Base-by-base conservation (phyloP, 2,113 vertebrate genomes). In the Nothoprocta pentlandii region DNA sequence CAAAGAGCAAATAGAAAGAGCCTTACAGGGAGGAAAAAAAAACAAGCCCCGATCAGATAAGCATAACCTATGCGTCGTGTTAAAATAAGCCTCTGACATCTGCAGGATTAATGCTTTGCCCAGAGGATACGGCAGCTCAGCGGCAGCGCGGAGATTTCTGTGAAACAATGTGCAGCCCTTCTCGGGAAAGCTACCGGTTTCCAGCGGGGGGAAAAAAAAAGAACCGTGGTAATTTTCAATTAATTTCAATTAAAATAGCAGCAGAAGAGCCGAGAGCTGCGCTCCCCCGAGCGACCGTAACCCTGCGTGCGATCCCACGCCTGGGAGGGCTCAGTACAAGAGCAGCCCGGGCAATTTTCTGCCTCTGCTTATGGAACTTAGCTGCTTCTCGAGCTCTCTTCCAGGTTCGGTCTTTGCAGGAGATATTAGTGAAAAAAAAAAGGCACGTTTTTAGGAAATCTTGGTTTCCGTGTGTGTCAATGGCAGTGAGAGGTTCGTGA, bases 31-130 rank as follows among this genome's bases (percentile, higher is more conserved):
- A 68, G 79, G 71, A 80, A 53, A 62, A 62, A 71, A 89, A 94
- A 84, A 8, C 34, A 79, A 58, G 5, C 70, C 58, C 85, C 3
- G 25, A 82, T 82, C 78, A 63, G 94, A 42, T 85, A 87, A 93
- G 66, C 80, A 66, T 56, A 88, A 93, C 86, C 83, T 68, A 53
- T 5, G 51, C 3, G 3, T 86, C 4, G 22, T 79, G 83, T 68
- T 87, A 62, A 93, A 94, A 71, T 75, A 85, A 79, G 69, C 42
- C 66, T 30, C 69, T 87, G 92, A 71, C 86, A 93, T 83, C 58
- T 53, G 86, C 62, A 58, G 91, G 77, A 84, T 92, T 89, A 81
- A 92, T 69, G 80, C 70, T 44, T 77, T 81, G 74, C 89, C 92
- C 81, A 79, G 71, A 89, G 73, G 61, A 92, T 2, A 54, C 23